phyloP scores from a whole-genome alignment of 2,113 vertebrate genomes.

The Puntigrus tetrazona region DNA sequence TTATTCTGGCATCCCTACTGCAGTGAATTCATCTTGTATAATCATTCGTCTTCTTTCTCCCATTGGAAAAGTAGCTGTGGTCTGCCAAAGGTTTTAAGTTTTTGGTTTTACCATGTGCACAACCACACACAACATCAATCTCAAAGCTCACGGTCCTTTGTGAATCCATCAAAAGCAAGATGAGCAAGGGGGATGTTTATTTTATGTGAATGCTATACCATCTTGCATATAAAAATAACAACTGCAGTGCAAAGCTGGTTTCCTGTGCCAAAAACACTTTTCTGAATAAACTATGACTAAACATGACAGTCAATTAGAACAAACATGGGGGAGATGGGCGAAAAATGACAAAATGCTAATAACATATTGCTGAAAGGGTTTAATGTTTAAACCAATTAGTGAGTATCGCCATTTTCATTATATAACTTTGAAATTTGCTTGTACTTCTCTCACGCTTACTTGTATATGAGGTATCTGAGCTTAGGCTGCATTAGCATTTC shows the following conservation, averaged over 20 bases:
- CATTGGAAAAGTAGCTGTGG: conserved; percentile 6
- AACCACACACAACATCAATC: neutral
- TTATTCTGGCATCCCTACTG: neutral
- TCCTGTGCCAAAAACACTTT: neutral
- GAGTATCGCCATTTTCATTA: neutral
- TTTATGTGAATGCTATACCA: neutral
- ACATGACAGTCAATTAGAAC: neutral
- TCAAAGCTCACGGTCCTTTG: neutral
- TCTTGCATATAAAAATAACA: neutral
- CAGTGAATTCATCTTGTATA: neutral
- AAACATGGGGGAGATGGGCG: neutral
- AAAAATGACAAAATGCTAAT: neutral
- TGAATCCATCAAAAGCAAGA: neutral
- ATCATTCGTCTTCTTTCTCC: neutral
- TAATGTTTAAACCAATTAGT: neutral
- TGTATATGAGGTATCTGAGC: neutral
- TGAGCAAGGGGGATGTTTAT: neutral
- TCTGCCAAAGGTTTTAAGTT: neutral
- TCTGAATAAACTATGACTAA: neutral
- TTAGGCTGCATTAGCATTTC: neutral
- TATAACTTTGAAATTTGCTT: neutral
- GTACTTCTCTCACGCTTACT: neutral
- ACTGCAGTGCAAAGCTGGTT: neutral
- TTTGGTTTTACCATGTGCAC: neutral
- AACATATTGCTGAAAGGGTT: neutral